These are phyloP conservation scores for Emydura subglobosa DNA, from an alignment of 2,113 vertebrate genomes.

Conservation along the genomic window DNA sequence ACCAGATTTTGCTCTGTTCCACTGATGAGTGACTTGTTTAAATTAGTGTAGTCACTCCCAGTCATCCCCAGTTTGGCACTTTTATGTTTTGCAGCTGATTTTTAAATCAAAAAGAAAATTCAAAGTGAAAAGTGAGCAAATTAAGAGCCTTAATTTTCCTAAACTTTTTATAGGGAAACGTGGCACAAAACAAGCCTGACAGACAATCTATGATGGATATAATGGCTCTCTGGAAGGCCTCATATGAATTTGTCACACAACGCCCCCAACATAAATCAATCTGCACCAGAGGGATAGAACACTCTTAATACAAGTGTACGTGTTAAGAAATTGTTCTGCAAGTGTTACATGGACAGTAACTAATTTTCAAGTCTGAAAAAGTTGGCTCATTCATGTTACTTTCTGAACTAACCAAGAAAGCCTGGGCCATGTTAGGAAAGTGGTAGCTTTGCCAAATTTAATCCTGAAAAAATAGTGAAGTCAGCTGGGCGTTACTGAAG, in stretches of 20 bases:
- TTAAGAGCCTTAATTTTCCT: background rate
- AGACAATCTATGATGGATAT: background rate
- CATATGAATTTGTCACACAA: conserved; percentile 21
- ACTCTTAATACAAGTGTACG: conserved; percentile 15
- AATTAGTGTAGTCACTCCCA: background rate
- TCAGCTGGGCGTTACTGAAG: background rate
- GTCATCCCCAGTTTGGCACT: background rate
- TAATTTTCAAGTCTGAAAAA: conserved; percentile 47
- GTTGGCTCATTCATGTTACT: conserved; percentile 1
- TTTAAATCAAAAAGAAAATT: conserved; percentile 30
- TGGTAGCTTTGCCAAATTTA: background rate
- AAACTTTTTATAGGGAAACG: background rate
- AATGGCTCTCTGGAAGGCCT: background rate
- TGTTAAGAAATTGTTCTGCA: conserved; percentile 64
- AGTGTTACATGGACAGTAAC: conserved; percentile 49
- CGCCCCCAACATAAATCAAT: conserved; percentile 49
- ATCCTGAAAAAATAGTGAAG: background rate
- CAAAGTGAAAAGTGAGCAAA: background rate
- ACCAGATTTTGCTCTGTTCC: background rate
- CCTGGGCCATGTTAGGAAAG: conserved; percentile 10
- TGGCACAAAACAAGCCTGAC: conserved; percentile 44
- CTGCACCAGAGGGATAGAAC: conserved; percentile 16
- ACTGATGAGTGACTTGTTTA: background rate
- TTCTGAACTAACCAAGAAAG: conserved; percentile 43
- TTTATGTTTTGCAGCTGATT: background rate